phyloP scores from a whole-genome alignment of 2,888 invertebrate species.

The Diploptera punctata region DNA sequence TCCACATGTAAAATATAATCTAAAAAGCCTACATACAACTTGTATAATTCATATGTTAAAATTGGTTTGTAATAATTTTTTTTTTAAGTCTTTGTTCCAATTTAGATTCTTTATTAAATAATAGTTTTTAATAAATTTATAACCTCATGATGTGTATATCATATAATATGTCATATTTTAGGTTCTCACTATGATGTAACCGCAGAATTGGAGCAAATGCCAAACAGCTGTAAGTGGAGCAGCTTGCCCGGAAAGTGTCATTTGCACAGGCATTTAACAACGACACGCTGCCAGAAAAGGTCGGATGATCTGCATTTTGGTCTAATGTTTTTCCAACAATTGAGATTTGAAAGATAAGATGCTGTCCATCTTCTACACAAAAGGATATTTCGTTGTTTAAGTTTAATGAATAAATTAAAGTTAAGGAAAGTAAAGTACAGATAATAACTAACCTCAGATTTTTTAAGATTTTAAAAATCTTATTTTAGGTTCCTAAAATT shows the following conservation, averaged over 20 bases:
- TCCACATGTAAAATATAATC: too few species aligned
- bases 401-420: not conserved
- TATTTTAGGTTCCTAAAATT: too few species aligned
- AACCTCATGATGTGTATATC: too few species aligned
- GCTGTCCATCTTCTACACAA: conserved; percentile 83
- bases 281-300: conserved; percentile 70
- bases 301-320: conserved; percentile 72
- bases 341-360: conserved; percentile 84
- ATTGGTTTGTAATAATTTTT: too few species aligned
- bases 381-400: conserved; percentile 45
- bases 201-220: conserved; percentile 67
- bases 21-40: too few species aligned
- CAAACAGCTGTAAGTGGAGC: conserved; percentile 62
- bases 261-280: conserved; percentile 63
- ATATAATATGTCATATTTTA: not conserved
- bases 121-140: too few species aligned
- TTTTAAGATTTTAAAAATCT: too few species aligned
- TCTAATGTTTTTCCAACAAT: conserved; percentile 90
- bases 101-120: too few species aligned
- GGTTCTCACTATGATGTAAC: conserved; percentile 73
- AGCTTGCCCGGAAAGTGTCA: conserved; percentile 61
- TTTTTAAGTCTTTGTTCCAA: too few species aligned
- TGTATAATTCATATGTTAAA: too few species aligned
- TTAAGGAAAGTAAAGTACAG: too few species aligned
- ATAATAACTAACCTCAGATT: too few species aligned